Evolutionary conservation across 2,113 vertebrate genomes (phyloP), one percentile per base, ranked within the genome.

Genomic region (Leiothrix lutea): DNA sequence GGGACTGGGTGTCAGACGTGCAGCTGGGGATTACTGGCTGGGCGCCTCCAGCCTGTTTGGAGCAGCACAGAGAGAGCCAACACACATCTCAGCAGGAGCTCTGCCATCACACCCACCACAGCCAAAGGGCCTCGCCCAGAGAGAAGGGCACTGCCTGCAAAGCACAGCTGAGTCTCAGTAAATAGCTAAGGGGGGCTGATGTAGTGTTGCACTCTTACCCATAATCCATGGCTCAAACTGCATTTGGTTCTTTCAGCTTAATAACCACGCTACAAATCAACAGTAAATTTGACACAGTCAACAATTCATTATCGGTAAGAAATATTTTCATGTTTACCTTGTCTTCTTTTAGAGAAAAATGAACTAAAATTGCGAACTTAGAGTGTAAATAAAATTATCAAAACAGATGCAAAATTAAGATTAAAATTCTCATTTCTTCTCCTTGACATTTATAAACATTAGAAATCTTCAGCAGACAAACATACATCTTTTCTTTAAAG

Each of bases 1-100:
- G 79, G 67, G 94, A 70, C 57, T 22, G 90, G 62, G 71, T 94
- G 95, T 91, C 79, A 92, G 83, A 82, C 64, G 42, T 64, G 79
- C 79, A 71, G 66, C 80, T 71, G 61, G 35, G 65, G 33, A 60
- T 31, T 51, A 20, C 73, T 89, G 91, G 86, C 91, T 33, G 61
- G 15, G 44, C 0, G 11, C 83, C 94, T 45, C 65, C 86, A 91
- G 86, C 56, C 64, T 18, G 36, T 42, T 71, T 42, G 80, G 83
- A 91, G 82, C 77, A 89, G 12, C 65, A 50, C 5, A 0, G n/a
- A 0, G 1, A 5, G 45, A 91, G 89, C 94, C 89, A 96, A 19
- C 77, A 53, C 54, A 20, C 9, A 51, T 65, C 65, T 51, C 89
- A 82, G 80, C 54, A 58, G 65, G 73, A 90, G 42, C 1, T 73